A percentile compares a stretch with the other conserved stretches of the same genome.
Evolutionary conservation across 2,113 vertebrate species (phyloP).

Genomic region (Noctilio leporinus): DNA sequence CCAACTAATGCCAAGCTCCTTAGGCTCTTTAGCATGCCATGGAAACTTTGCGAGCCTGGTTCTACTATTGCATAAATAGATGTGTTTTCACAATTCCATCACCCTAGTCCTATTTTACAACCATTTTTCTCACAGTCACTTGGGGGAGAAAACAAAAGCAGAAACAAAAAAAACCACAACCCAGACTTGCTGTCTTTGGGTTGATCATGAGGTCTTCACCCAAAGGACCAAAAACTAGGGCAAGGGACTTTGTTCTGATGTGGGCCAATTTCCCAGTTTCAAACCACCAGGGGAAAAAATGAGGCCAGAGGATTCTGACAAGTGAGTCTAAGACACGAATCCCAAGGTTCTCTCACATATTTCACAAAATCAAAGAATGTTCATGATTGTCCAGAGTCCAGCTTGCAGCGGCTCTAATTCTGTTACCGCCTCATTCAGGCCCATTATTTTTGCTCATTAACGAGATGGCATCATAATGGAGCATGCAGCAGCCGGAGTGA

Average conservation of each 20-base stretch:
- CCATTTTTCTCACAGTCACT: not conserved
- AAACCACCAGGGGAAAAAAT: not conserved
- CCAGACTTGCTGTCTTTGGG: not conserved
- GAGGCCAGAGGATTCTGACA: constrained; percentile 17
- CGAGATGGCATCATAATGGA: constrained; percentile 78
- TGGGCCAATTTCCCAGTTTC: constrained; percentile 11
- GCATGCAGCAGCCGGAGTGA: constrained; percentile 75
- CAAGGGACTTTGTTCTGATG: not conserved
- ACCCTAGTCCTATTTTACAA: not conserved
- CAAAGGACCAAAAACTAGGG: constrained; percentile 6
- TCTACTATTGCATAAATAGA: not conserved
- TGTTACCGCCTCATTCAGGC: constrained; percentile 69
- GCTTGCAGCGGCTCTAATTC: constrained; percentile 68
- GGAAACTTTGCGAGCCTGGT: not conserved
- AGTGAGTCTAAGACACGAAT: not conserved
- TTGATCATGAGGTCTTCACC: not conserved
- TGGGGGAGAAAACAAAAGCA: not conserved
- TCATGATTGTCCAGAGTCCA: constrained; percentile 20
- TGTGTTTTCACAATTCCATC: not conserved
- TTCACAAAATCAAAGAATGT: constrained; percentile 20
- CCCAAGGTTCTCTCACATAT: not conserved
- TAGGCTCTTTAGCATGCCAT: not conserved
- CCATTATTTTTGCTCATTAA: constrained; percentile 83
- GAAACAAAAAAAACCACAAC: not conserved
- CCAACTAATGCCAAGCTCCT: not conserved